Evolutionary conservation across 2,888 invertebrate species (phyloP), one percentile per base, ranked within the genome.

Genomic region (Pterostichus niger): DNA sequence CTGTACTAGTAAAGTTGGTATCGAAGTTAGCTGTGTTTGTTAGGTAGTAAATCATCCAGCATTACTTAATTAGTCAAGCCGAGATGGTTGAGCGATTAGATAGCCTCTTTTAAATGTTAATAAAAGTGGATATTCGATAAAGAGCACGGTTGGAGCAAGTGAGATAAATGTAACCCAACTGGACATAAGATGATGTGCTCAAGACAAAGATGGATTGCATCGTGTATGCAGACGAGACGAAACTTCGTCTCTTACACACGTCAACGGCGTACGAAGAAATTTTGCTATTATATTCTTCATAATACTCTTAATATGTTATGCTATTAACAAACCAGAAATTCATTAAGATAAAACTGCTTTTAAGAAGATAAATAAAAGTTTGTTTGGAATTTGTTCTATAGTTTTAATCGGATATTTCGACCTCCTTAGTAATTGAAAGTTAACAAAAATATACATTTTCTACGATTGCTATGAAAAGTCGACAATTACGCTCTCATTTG

Each of bases 61-160:
- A 80, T 80, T 80, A 52, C 64, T 80, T 80, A 80, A 80, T 80
- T 68, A 68, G 52, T 80, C 64, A 61, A 15, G n/a, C 52, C 11
- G 33, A 33, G 68, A 80, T 64, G 49, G 49, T 15, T 52, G 61
- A 61, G 49, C 46, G 79, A 61, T 61, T 61, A 79, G 59, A 78
- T 78, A 61, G 79, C 35, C 54, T 54, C 54, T 76, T 76, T 76
- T 54, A 76, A 76, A 76, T 56, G 76, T 76, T 76, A 79, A 79
- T 79, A 79, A 79, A 61, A 79, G 44, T 79, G 75, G 49, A 76
- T 68, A 68, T 68, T 56, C 56, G 68, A 71, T 71, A 71, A 71
- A 44, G 40, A 64, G 64, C 64, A 13, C 40, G 64, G 17, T 17
- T 64, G 35, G n/a, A 71, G 24, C 15, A 13, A 71, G 15, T 11